Conservation (phyloP, 2,113 vertebrate species). For the Lepus americanus region DNA sequence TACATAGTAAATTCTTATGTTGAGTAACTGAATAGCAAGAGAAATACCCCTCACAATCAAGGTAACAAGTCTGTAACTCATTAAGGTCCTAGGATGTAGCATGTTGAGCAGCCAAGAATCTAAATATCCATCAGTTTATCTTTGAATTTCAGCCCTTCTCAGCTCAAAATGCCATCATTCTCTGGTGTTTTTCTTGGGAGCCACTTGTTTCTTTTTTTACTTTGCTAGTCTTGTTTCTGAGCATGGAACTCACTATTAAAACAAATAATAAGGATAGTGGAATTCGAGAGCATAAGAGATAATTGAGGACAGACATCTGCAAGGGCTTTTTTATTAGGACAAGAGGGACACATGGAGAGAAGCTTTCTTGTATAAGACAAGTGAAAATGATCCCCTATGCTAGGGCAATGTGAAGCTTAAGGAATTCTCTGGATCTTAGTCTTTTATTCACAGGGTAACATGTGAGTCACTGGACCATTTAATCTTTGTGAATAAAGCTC, state of each 20-base stretch:
- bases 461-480: background rate
- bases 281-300: background rate
- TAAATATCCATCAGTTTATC: background rate
- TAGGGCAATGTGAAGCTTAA: background rate
- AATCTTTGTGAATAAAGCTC: background rate
- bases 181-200: background rate
- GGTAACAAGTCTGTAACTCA: background rate
- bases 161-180: background rate
- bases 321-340: background rate
- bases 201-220: conserved; percentile 7
- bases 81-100: background rate
- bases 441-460: background rate
- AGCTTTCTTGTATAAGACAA: background rate
- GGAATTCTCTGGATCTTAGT: background rate
- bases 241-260: conserved; percentile 35
- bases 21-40: conserved; percentile 10
- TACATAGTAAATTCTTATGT: conserved; percentile 13
- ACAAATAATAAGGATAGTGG: background rate
- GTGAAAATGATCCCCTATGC: background rate
- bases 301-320: background rate
- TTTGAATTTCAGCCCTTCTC: background rate
- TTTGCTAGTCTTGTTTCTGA: conserved; percentile 6
- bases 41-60: background rate
- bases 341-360: background rate
- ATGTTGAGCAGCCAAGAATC: background rate